Base-by-base conservation (phyloP, 2,888 invertebrate species). In the Malthinus seriepunctatus region DNA sequence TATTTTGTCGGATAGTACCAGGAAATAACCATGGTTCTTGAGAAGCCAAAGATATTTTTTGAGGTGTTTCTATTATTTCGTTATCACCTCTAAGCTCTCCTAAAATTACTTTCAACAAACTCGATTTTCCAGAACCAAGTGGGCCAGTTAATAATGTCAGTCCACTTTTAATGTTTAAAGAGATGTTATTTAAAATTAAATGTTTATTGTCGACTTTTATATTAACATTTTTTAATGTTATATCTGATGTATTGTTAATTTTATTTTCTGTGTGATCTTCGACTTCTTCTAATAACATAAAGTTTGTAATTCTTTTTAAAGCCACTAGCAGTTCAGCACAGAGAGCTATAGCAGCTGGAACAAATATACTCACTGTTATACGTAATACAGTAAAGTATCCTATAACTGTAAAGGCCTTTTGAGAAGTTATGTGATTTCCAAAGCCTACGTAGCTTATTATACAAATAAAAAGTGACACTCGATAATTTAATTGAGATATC, bases 351-450 rank as follows among this genome's bases (percentile, higher is more conserved):
- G 88, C 90, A 80, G 90, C 88, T 0, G 97, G 95, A 69, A 96
- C 91, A 78, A 91, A 92, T 9, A 94, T 88, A 0, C 92, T 93
- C 87, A 96, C 90, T 8, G 91, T 88, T 69, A 90, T 88, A 32
- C 93, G 83, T 56, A 96, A 80, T 54, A 93, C 89, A 71, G 92
- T 93, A 80, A 93, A 95, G 75, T 95, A 90, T 8, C 94, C 90
- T 10, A 93, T 89, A 46, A 95, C 85, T 57, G 95, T 91, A 78
- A 95, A 95, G 10, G 93, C 91, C 73, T 85, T 84, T 73, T 95
- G 91, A 3, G 97, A 89, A 5, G 88, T 89, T 66, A 96, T 84
- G 68, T 84, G 77, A 67, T 89, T 80, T 14, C 89, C 89, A 3
- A 87, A 80, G 48, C 90, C 79, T 32, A 89, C 86, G 73, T 86